Evolutionary conservation across 2,888 invertebrate species (phyloP).

Genomic region (Clivina fossor): DNA sequence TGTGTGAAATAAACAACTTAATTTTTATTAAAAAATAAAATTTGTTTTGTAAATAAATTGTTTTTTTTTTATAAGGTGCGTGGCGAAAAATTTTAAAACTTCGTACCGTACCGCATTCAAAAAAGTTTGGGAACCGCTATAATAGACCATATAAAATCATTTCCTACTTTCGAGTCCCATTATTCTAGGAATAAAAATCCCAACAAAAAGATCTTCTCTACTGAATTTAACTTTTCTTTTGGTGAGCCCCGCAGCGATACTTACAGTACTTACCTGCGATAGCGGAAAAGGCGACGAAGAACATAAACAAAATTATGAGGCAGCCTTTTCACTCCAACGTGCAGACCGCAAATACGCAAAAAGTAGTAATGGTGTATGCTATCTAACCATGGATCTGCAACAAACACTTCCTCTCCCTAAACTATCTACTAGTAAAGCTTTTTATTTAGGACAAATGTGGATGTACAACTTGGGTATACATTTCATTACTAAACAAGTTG

Average conservation of each 20-base stretch:
- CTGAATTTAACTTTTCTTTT: slow-evolving; percentile 27
- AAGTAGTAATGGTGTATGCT: slow-evolving; percentile 12
- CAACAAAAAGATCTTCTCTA: slow-evolving; percentile 12
- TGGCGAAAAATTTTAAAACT: too few relatives aligned
- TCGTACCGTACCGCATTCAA: too few relatives aligned
- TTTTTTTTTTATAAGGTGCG: too few relatives aligned
- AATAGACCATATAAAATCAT: too few relatives aligned
- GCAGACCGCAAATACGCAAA: slow-evolving; percentile 20
- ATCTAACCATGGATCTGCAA: slow-evolving; percentile 39
- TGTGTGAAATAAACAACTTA: too few relatives aligned
- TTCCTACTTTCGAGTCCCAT: too few relatives aligned
- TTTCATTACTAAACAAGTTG: slow-evolving; percentile 21
- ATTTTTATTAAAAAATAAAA: too few relatives aligned
- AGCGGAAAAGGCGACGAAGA: slow-evolving; percentile 28
- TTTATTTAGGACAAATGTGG: slow-evolving; percentile 41
- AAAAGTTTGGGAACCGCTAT: too few relatives aligned
- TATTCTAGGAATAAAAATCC: too few relatives aligned
- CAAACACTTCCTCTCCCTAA: slow-evolving; percentile 40
- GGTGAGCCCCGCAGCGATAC: slow-evolving; percentile 35
- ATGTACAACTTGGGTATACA: slow-evolving; percentile 37
- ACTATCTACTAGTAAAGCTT: slow-evolving; percentile 38
- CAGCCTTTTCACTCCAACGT: slow-evolving; percentile 18
- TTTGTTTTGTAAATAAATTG: too few relatives aligned
- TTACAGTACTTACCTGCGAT: slow-evolving; percentile 37
- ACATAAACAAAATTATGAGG: slow-evolving; percentile 30